Evolutionary conservation across 2,888 invertebrate genomes (phyloP).

Genomic region (Tipula lateralis): DNA sequence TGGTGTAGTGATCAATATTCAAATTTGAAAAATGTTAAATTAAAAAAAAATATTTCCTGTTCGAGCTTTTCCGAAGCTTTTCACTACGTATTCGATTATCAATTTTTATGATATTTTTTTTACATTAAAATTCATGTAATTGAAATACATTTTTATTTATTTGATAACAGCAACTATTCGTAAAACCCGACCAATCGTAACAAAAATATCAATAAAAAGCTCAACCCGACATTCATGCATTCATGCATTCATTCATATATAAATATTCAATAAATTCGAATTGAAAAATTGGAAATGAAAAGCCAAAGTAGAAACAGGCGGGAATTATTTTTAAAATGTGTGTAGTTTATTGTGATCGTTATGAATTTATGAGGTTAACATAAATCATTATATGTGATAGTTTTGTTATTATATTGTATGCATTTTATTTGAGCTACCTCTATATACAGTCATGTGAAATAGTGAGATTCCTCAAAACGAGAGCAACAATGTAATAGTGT

Average conservation of each 20-base stretch:
- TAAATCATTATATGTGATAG: not conserved
- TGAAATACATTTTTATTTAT: conserved; percentile 8
- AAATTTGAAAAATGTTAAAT: not conserved
- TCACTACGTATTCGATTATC: not conserved
- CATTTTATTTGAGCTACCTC: not conserved
- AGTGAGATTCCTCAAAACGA: too few relatives aligned
- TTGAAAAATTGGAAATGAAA: conserved; percentile 6
- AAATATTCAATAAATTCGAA: conserved; percentile 12
- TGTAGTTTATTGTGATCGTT: not conserved
- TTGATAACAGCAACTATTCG: not conserved
- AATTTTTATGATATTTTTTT: not conserved
- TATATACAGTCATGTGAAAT: not conserved
- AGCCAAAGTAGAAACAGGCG: not conserved
- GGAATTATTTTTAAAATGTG: not conserved
- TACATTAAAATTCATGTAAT: not conserved
- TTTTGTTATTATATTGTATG: not conserved
- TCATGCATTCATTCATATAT: too few relatives aligned
- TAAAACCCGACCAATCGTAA: not conserved
- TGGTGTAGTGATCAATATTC: not conserved
- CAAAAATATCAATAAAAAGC: not conserved
- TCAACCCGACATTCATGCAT: not conserved
- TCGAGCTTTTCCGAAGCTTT: not conserved
- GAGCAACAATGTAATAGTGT: too few relatives aligned
- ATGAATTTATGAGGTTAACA: not conserved
- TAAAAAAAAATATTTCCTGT: not conserved